These are phyloP conservation scores for Brachystomella parvula DNA, from an alignment of 1,140 invertebrate genomes.

Conservation along the genomic window DNA sequence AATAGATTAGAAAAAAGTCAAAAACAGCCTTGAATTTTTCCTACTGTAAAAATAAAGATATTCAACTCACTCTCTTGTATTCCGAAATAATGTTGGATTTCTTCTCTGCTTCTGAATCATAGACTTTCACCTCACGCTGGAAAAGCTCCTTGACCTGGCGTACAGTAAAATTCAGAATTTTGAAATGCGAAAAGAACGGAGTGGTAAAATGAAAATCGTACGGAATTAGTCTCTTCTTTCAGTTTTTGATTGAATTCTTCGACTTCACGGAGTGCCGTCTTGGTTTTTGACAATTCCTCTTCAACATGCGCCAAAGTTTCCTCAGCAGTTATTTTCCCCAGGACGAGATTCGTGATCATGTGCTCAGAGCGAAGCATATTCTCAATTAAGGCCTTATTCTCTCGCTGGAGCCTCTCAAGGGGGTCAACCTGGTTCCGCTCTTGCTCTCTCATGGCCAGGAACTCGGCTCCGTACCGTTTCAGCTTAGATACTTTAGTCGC, in stretches of 20 bases:
- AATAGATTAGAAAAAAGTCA: conserved; percentile 34
- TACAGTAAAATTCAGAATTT: background rate
- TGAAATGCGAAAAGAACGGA: background rate
- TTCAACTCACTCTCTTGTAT: conserved; percentile 66
- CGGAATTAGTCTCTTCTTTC: conserved; percentile 64
- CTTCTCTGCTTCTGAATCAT: conserved; percentile 62
- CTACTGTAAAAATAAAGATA: conserved; percentile 39
- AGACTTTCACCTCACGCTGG: conserved; percentile 64
- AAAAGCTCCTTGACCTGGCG: conserved; percentile 70
- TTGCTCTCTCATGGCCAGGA: conserved; percentile 63
- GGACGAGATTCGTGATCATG: conserved; percentile 28
- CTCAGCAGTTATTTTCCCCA: conserved; percentile 50
- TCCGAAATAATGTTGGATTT: conserved; percentile 73
- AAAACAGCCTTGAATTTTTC: conserved; percentile 40
- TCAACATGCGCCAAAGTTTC: conserved; percentile 69
- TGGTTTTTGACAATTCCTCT: conserved; percentile 68
- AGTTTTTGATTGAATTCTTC: conserved; percentile 78
- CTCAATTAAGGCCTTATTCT: conserved; percentile 50
- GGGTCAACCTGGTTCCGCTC: conserved; percentile 52
- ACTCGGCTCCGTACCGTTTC: conserved; percentile 94
- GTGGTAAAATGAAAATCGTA: conserved; percentile 36
- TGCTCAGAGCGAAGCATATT: conserved; percentile 51
- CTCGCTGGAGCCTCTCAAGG: conserved; percentile 50
- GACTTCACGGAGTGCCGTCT: conserved; percentile 59
- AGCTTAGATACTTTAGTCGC: conserved; percentile 87